Evolutionary conservation across 1,140 invertebrate genomes (phyloP).

Genomic region (Musca domestica): DNA sequence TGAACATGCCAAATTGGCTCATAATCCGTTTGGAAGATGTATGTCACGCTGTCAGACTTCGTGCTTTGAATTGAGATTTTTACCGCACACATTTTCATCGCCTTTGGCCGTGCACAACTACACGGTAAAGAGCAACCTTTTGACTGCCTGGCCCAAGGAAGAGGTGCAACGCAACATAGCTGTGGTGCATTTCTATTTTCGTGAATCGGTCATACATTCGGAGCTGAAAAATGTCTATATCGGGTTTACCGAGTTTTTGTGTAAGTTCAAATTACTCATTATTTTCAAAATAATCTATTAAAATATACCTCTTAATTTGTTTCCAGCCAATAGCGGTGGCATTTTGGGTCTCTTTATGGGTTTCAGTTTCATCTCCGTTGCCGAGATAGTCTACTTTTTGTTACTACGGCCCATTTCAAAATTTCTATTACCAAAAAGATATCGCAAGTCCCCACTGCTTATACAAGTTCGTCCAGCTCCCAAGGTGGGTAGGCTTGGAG

Average conservation of each 20-base stretch:
- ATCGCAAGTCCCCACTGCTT: too few relatives aligned
- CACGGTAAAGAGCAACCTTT: slow-evolving; percentile 31
- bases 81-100: slow-evolving; percentile 37
- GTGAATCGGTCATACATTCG: slow-evolving; percentile 67
- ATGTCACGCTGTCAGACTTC: slow-evolving; percentile 37
- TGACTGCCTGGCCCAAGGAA: slow-evolving; percentile 36
- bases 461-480: not conserved
- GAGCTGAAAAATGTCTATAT: slow-evolving; percentile 70
- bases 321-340: slow-evolving; percentile 71
- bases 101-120: slow-evolving; percentile 35
- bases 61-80: slow-evolving; percentile 42
- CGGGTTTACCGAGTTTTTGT: slow-evolving; percentile 73
- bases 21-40: slow-evolving; percentile 2
- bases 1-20: slow-evolving; percentile 19
- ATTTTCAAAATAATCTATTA: not conserved
- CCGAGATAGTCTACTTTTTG: slow-evolving; percentile 71
- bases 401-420: slow-evolving; percentile 57
- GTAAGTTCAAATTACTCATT: slow-evolving; percentile 47
- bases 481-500: not conserved
- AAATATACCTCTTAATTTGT: slow-evolving; percentile 30
- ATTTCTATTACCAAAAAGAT: slow-evolving; percentile 14
- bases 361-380: slow-evolving; percentile 73
- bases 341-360: slow-evolving; percentile 78
- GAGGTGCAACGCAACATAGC: slow-evolving; percentile 60
- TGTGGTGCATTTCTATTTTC: slow-evolving; percentile 71